Conservation (phyloP, 2,888 invertebrate species). For the Oligia latruncula region DNA sequence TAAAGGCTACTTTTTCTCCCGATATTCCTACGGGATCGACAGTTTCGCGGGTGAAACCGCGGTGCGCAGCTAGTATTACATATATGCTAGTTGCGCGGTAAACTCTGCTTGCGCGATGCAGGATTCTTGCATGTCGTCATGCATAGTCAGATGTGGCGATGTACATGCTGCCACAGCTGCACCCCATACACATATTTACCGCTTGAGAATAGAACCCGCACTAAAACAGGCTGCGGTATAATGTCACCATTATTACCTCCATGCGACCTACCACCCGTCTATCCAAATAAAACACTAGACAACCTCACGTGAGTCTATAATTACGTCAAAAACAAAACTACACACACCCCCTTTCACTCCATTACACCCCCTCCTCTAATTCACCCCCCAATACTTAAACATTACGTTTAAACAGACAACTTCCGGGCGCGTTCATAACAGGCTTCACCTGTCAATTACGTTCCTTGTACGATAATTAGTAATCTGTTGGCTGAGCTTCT, state of each 20-base stretch:
- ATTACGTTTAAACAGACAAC: constrained; percentile 50
- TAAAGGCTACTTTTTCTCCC: too few species aligned
- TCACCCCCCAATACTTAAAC: constrained; percentile 34
- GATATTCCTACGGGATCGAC: too few species aligned
- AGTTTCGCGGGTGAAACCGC: too few species aligned
- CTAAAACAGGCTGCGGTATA: not conserved
- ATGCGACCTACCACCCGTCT: not conserved
- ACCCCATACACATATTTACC: not conserved
- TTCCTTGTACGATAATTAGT: constrained; percentile 53
- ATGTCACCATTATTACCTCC: constrained; percentile 4
- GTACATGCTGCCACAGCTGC: not conserved
- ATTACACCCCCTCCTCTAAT: not conserved
- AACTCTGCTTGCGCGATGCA: not conserved
- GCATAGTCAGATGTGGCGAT: not conserved
- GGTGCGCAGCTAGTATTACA: too few species aligned
- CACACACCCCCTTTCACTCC: not conserved
- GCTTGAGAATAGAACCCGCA: not conserved
- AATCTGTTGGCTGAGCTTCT: constrained; percentile 55
- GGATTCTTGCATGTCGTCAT: not conserved
- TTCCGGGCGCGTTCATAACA: constrained; percentile 45
- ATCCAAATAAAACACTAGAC: constrained; percentile 6
- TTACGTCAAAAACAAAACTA: constrained; percentile 46
- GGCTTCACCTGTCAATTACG: constrained; percentile 63
- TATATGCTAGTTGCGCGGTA: not conserved
- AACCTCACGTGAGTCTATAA: constrained; percentile 1